Percentiles rank a stretch among this genome's conserved stretches.
phyloP scores from a whole-genome alignment of 2,888 invertebrate genomes.

The Lithophane socia region DNA sequence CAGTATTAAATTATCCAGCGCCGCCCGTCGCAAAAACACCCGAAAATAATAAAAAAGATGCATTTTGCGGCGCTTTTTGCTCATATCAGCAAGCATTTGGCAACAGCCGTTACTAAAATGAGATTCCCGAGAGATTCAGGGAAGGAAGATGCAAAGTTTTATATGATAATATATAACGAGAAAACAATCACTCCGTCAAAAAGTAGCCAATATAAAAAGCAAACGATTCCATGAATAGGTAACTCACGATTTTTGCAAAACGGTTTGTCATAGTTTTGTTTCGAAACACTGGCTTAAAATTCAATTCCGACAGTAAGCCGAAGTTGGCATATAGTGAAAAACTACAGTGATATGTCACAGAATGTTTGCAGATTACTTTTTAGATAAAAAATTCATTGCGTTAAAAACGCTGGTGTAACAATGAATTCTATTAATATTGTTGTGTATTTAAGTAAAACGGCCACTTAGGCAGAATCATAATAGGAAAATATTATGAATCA shows the following conservation, averaged over 20 bases:
- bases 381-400: conserved; percentile 2
- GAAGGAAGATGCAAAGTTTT: conserved; percentile 55
- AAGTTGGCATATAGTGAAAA: conserved; percentile 30
- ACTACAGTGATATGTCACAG: conserved; percentile 14
- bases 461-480: no score
- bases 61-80: conserved; percentile 60
- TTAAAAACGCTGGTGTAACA: neutral
- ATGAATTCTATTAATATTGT: neutral
- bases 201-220: conserved; percentile 44
- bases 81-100: conserved; percentile 65
- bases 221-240: conserved; percentile 21
- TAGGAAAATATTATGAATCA: no score
- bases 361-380: neutral
- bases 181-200: conserved; percentile 54
- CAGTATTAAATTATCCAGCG: conserved; percentile 63
- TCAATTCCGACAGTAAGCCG: conserved; percentile 25
- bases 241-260: conserved; percentile 21
- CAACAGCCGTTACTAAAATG: conserved; percentile 67
- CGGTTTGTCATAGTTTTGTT: conserved; percentile 33
- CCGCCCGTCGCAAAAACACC: conserved; percentile 46
- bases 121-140: conserved; percentile 50
- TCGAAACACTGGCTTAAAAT: conserved; percentile 36
- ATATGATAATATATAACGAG: conserved; percentile 53
- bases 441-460: no score
- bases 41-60: conserved; percentile 59